Base-by-base conservation (phyloP, 2,888 invertebrate species). In the Scaptomyza parva region DNA sequence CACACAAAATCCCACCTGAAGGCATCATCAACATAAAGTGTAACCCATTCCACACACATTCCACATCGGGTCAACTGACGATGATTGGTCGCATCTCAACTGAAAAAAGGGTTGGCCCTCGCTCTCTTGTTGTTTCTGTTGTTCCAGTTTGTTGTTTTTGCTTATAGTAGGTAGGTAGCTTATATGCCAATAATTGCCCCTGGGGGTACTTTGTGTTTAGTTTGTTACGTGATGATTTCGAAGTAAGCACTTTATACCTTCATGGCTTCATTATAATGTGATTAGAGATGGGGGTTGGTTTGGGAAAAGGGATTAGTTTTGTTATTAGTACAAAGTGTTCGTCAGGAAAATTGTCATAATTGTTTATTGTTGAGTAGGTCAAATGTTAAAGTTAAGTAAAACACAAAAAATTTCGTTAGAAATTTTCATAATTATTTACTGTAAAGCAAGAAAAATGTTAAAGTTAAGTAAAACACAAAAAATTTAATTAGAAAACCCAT, bases 141-240 rank as follows among this genome's bases (percentile, higher is more conserved):
- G n/a, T n/a, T n/a, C n/a, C n/a, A n/a, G n/a, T n/a, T n/a, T n/a
- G n/a, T n/a, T n/a, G n/a, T n/a, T n/a, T n/a, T n/a, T n/a, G n/a
- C n/a, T n/a, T n/a, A n/a, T n/a, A n/a, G n/a, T n/a, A n/a, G n/a
- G n/a, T n/a, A n/a, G n/a, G 57, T 45, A 51, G 47, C 64, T 77
- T 55, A 64, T 68, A 61, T 71, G 78, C 59, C 76, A 63, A 75
- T 69, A 67, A 63, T 63, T 69, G 57, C 39, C 82, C 75, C 52
- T 33, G 20, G 74, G 78, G 85, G 26, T 33, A 53, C 41, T 62
- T 43, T 57, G 17, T 40, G 33, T 9, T 53, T 43, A 52, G 17
- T 39, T 47, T 45, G 39, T 41, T 37, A 20, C n/a, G 39, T 43
- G 45, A 41, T 60, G 30, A 53, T 66, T 61, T 45, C 60, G 66